Conservation (phyloP, 2,113 vertebrate genomes). For the Rana temporaria region DNA sequence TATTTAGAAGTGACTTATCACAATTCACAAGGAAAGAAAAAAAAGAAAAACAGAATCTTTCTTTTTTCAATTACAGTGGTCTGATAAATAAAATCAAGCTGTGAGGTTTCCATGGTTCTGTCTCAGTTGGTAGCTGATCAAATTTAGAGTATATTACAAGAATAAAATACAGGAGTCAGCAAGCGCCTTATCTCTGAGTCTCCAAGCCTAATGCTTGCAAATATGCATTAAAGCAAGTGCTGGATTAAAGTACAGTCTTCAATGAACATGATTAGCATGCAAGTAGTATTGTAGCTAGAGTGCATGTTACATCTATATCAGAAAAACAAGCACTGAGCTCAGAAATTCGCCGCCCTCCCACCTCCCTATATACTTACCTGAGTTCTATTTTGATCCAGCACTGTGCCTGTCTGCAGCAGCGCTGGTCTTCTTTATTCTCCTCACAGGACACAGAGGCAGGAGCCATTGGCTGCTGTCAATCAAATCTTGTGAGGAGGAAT, state of each 20-base stretch:
- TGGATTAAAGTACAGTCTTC: conserved; percentile 9
- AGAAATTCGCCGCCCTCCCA: too few species aligned
- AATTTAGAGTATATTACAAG: conserved; percentile 49
- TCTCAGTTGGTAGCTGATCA: conserved; percentile 51
- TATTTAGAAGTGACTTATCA: conserved; percentile 8
- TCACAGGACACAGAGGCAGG: too few species aligned
- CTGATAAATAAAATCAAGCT: conserved; percentile 49
- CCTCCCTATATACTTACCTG: too few species aligned
- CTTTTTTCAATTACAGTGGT: conserved; percentile 39
- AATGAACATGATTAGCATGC: background rate
- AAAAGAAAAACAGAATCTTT: background rate
- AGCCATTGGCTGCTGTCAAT: too few species aligned
- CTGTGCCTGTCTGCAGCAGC: too few species aligned
- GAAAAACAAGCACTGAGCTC: background rate
- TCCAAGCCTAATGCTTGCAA: conserved; percentile 10
- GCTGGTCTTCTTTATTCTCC: too few species aligned
- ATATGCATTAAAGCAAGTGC: conserved; percentile 7
- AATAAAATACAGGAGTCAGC: conserved; percentile 42
- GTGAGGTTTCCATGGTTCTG: conserved; percentile 54
- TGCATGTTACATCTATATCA: background rate
- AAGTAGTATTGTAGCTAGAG: background rate
- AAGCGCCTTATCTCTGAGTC: conserved; percentile 24
- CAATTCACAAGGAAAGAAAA: background rate
- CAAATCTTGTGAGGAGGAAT: too few species aligned
- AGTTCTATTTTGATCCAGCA: too few species aligned